Percentiles rank a stretch among this genome's conserved stretches.
Conservation (phyloP, 1,140 invertebrate genomes). For the Calycopis cecrops region DNA sequence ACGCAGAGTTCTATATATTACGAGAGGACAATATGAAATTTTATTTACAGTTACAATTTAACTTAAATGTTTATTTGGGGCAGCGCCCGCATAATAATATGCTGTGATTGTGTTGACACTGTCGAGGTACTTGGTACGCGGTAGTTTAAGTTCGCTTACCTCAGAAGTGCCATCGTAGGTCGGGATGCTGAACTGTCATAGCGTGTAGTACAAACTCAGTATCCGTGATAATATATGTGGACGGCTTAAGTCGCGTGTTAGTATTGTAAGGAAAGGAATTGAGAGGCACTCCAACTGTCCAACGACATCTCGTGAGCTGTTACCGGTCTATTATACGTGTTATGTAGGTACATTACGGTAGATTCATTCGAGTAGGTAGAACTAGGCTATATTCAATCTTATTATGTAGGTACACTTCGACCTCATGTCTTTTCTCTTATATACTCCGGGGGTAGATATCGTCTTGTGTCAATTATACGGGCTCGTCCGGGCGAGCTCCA, state of each 20-base stretch:
- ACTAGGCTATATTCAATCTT: conserved; percentile 61
- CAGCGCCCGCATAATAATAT: conserved; percentile 34
- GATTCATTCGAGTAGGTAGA: conserved; percentile 58
- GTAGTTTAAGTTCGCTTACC: conserved; percentile 60
- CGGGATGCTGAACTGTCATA: background rate
- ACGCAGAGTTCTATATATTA: conserved; percentile 70
- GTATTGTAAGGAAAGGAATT: conserved; percentile 61
- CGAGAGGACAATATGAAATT: conserved; percentile 68
- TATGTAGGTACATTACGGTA: conserved; percentile 59
- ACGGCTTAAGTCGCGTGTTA: conserved; percentile 54
- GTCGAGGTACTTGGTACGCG: conserved; percentile 46
- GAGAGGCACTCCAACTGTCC: conserved; percentile 42
- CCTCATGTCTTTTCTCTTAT: conserved; percentile 63
- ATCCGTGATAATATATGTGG: conserved; percentile 53
- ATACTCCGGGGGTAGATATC: conserved; percentile 57
- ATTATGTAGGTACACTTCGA: conserved; percentile 55
- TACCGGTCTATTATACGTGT: conserved; percentile 48
- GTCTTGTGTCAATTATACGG: conserved; percentile 65
- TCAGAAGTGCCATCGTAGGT: conserved; percentile 58
- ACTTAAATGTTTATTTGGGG: conserved; percentile 44
- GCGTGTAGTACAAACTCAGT: conserved; percentile 51
- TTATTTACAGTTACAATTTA: conserved; percentile 62
- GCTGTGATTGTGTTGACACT: conserved; percentile 60
- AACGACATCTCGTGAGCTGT: conserved; percentile 43
- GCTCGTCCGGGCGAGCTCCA: conserved; percentile 14